phyloP scores from a whole-genome alignment of 1,140 invertebrate species.

The Magallana angulata region DNA sequence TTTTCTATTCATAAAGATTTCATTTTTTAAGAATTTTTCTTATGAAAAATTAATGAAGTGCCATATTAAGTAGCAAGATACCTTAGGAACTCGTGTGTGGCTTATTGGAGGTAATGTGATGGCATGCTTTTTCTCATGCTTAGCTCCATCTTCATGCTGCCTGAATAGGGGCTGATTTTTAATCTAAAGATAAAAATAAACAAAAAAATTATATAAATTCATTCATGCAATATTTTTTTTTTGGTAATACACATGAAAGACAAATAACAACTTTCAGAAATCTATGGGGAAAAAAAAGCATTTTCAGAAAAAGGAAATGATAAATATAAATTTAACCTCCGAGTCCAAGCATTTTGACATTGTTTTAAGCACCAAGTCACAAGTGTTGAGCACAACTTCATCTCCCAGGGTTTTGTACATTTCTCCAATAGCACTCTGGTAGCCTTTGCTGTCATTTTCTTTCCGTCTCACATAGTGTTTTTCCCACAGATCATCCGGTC shows the following conservation, averaged over 20 bases:
- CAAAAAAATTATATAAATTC: background rate
- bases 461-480: slow-evolving; percentile 42
- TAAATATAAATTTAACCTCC: slow-evolving; percentile 40
- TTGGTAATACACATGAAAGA: too few relatives aligned
- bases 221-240: background rate
- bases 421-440: slow-evolving; percentile 46
- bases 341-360: slow-evolving; percentile 41
- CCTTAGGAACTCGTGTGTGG: background rate
- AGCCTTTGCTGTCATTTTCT: slow-evolving; percentile 42
- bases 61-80: background rate
- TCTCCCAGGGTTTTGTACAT: slow-evolving; percentile 41
- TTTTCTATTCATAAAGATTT: background rate
- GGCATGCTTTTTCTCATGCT: background rate
- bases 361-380: slow-evolving; percentile 43
- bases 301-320: background rate
- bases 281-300: too few relatives aligned
- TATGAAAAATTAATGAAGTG: background rate
- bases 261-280: too few relatives aligned
- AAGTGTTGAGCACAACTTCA: slow-evolving; percentile 41
- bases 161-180: background rate
- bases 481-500: slow-evolving; percentile 47
- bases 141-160: background rate
- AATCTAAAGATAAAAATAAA: background rate
- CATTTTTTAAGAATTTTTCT: background rate
- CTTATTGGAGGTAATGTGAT: background rate